Evolutionary conservation across 2,797 vertebrate genomes (phyloP), one percentile per base, ranked within the genome.

Genomic region (Notamacropus eugenii): DNA sequence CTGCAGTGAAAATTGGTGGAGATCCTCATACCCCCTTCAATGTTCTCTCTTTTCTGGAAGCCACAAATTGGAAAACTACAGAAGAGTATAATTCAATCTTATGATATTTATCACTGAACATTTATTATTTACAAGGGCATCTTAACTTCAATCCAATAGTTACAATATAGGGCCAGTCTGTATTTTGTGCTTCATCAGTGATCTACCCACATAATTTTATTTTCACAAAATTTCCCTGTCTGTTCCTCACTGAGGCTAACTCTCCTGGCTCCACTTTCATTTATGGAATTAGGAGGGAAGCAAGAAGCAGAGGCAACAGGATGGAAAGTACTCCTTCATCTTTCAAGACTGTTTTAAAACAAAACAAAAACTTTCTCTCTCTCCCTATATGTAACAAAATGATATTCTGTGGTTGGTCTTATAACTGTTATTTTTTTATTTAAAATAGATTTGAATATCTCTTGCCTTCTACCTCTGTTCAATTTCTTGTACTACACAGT

Each of bases 251-350:
- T 0, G n/a, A 9, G 29, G 27, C 10, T 54, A 54, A 10, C 91
- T 95, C 52, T 67, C 34, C 34, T 95, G 90, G 40, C 91, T 55
- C 74, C 55, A 93, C 52, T 90, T 95, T 55, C 52, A 90, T 82
- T 94, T 95, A 57, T 52, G 93, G 59, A 0, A 9, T 24, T 58
- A 27, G 67, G 90, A 91, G 52, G 55, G 54, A 94, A 93, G 16
- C 13, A 94, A 46, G 58, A 11, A 57, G 29, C 62, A 67, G 31
- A 91, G 22, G 34, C 46, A 58, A 92, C 13, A 90, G 28, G 54
- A 40, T 91, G 55, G 31, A 29, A 95, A 93, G 52, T 91, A 92
- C 67, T 16, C 19, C 27, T n/a, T 54, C n/a, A 50, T 91, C 2
- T 9, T 92, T 55, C 31, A 94, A 96, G 74, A 90, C 0, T 54